Base-by-base conservation (phyloP, 2,113 vertebrate genomes). In the Tichodroma muraria region DNA sequence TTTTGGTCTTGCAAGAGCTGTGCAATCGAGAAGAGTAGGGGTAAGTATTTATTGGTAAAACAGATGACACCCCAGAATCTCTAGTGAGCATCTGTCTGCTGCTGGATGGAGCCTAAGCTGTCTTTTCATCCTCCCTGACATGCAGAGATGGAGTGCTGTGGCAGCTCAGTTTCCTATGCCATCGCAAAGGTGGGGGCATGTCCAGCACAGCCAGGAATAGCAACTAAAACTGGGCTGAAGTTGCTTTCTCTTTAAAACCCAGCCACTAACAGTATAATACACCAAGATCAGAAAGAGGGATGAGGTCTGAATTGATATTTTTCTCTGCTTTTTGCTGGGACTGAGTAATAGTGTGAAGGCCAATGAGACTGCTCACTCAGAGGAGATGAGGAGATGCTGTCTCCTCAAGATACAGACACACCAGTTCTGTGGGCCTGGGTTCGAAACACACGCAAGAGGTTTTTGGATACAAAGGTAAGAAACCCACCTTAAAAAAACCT, bases 111-210 rank as follows among this genome's bases (percentile, higher is more conserved):
- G 77, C 7, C 33, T 84, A 30, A 64, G 33, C 28, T 77, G 49
- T 23, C 4, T 37, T 84, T 54, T 50, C 15, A 19, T 69, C 38
- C 16, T 78, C 1, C 2, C 33, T 6, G 2, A 11, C 45, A 14
- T 5, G 16, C 44, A 69, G 44, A 72, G 22, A 4, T 11, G 11
- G 42, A 40, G 13, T 42, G 20, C 11, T 30, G 28, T 6, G 49
- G n/a, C 69, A 77, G 28, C 21, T 61, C 3, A 0, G 4, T 38
- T 83, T 70, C n/a, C 42, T 42, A 52, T 9, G 13, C 42, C 10
- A 9, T 18, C 1, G 0, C 30, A 59, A 6, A 40, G 31, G 16
- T 0, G 0, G 8, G 31, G 13, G 6, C n/a, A 21, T 3, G 8
- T 12, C 82, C 68, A 63, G 44, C n/a, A 54, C 9, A 50, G 38